Evolutionary conservation across 2,797 vertebrate genomes (phyloP), one percentile per base, ranked within the genome.

Genomic region (Hoplostethus mediterraneus): DNA sequence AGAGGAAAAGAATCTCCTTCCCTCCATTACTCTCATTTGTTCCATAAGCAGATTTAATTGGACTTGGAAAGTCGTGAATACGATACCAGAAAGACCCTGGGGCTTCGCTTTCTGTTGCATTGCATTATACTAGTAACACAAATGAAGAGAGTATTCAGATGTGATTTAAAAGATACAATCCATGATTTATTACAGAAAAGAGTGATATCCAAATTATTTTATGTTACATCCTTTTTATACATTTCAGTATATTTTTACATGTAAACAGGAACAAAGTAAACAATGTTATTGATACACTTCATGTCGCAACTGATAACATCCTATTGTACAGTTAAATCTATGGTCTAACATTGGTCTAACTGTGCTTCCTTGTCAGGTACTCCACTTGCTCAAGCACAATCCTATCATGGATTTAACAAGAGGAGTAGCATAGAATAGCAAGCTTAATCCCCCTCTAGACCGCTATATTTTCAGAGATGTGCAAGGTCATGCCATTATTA

Each of bases 141-240:
- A 86, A 86, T 62, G 12, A 83, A 61, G 57, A 71, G 13, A 56
- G n/a, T 31, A 71, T 33, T 70, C 10, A 57, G 13, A 61, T 78
- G 73, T 65, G 44, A 79, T 90, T 92, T 86, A 90, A 95, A 95
- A 81, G 84, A 93, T 89, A 88, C 91, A 94, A 90, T 91, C 83
- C 87, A 88, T 92, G 74, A 89, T 96, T 96, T 95, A 95, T 96
- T 96, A 95, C 87, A 94, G 90, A 95, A 96, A 96, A 95, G 79
- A 88, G 89, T 91, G 92, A 93, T 96, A 94, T 95, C 90, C 92
- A 95, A 95, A 94, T 93, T 61, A 88, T 92, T 92, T 92, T 90
- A 93, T 90, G 89, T 84, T 92, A 84, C 91, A 90, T 75, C 68
- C 25, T 87, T 83, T 94, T 93, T 81, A 77, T 83, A 93, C 92